Evolutionary conservation across 2,888 invertebrate genomes (phyloP), one percentile per base, ranked within the genome.

Genomic region (Drosophila pegasa): DNA sequence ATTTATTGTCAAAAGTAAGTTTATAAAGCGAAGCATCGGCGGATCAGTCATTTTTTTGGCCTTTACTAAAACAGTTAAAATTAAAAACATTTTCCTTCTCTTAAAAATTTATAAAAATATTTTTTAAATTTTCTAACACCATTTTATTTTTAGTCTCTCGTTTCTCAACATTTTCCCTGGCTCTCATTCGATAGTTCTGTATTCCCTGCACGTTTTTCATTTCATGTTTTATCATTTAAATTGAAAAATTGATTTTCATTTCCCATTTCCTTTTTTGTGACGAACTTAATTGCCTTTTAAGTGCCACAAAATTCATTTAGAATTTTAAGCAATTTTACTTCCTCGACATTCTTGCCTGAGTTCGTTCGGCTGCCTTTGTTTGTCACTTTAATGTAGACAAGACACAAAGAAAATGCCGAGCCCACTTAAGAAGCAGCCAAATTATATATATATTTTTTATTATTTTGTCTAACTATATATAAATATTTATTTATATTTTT

Each of bases 231-330:
- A 12, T 47, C 18, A 25, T 41, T 48, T 40, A 40, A 33, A 63
- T 63, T 29, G 5, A 22, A 27, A n/a, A 29, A 65, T 35, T 50
- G 9, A 50, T 64, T 50, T 41, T 31, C 22, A 37, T 22, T 35
- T 16, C 29, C 38, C 25, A 25, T 25, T 33, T 16, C 33, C 38
- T 65, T 59, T 73, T 31, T 41, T 22, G 14, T 9, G 16, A 31
- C 7, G 14, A 18, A 47, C 65, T 65, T 43, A 38, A 71, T 71
- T 50, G 33, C 18, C 7, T 67, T 74, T 56, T 60, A 55, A 73
- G 67, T 71, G 67, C 37, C 60, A 16, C 29, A 25, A 43, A 67
- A 57, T 57, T 41, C 67, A 35, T 37, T 57, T 57, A 3, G 43
- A 40, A 31, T 67, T 35, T 64, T 41, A 12, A 7, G 9, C 10